Percentiles rank a stretch among this genome's conserved stretches.
Evolutionary conservation across 1,140 invertebrate genomes (phyloP).

Genomic region (Myzus persicae): DNA sequence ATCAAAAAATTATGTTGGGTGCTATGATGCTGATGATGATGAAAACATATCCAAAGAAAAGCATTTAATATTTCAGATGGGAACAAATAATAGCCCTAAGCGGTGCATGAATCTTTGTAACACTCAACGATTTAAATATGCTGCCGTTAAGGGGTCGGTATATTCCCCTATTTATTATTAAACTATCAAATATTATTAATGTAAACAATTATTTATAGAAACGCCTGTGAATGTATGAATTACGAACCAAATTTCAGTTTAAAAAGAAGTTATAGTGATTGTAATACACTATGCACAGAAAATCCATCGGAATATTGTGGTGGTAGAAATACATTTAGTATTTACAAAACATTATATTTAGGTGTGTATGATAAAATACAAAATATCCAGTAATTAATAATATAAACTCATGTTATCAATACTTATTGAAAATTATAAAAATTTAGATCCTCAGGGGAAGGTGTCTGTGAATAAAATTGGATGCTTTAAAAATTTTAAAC

Average conservation of each 20-base stretch:
- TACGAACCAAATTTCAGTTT: neutral
- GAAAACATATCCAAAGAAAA: neutral
- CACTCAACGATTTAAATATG: slow-evolving; percentile 42
- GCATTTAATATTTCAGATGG: slow-evolving; percentile 27
- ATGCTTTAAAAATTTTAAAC: slow-evolving; percentile 30
- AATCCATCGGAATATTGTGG: slow-evolving; percentile 60
- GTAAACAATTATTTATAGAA: neutral
- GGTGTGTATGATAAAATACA: neutral
- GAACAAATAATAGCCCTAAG: slow-evolving; percentile 60
- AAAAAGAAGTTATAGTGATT: slow-evolving; percentile 48
- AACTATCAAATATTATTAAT: neutral
- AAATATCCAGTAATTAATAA: neutral
- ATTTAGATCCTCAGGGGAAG: neutral
- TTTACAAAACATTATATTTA: slow-evolving; percentile 59
- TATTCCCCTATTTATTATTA: neutral
- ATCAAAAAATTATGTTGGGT: slow-evolving; percentile 27
- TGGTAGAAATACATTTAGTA: slow-evolving; percentile 41
- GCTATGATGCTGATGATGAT: neutral
- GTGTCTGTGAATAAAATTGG: neutral
- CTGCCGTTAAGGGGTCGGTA: slow-evolving; percentile 17
- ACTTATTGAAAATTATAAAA: neutral
- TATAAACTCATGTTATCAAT: neutral
- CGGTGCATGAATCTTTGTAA: slow-evolving; percentile 61
- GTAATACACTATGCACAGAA: slow-evolving; percentile 58
- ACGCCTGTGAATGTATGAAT: slow-evolving; percentile 4